Conservation (phyloP, 2,113 vertebrate species). For the Calidris pygmaea region DNA sequence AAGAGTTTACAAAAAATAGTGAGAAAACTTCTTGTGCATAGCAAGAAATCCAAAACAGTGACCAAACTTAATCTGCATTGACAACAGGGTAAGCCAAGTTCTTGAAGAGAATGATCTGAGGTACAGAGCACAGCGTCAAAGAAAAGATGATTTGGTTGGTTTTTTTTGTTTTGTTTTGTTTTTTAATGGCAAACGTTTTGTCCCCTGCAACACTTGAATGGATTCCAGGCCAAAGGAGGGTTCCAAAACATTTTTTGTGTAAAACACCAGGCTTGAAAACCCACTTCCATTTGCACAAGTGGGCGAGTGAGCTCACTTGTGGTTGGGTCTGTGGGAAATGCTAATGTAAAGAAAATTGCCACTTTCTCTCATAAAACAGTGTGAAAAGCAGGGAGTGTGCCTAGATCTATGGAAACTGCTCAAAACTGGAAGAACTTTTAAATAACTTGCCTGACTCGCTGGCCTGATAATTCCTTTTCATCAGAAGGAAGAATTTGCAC, state of each 20-base stretch:
- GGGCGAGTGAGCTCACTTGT: background rate
- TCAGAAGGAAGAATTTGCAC: background rate
- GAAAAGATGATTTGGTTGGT: background rate
- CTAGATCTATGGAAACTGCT: background rate
- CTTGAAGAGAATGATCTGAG: constrained; percentile 45
- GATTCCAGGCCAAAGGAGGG: background rate
- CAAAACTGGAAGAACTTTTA: background rate
- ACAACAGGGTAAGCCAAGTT: background rate
- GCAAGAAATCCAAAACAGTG: constrained; percentile 55
- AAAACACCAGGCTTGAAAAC: background rate
- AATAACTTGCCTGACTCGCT: background rate
- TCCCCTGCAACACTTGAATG: background rate
- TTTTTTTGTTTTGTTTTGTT: background rate
- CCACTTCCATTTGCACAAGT: background rate
- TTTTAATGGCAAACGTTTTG: background rate
- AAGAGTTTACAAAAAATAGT: constrained; percentile 3
- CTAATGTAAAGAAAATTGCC: background rate
- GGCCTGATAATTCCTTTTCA: background rate
- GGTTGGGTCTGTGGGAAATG: background rate
- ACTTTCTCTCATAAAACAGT: background rate
- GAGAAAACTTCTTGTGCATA: constrained; percentile 39
- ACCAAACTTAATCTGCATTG: background rate
- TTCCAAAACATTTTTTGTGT: background rate
- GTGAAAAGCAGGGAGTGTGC: background rate
- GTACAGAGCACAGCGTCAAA: background rate